Conservation (phyloP, 2,113 vertebrate species). For the Isurus oxyrinchus region DNA sequence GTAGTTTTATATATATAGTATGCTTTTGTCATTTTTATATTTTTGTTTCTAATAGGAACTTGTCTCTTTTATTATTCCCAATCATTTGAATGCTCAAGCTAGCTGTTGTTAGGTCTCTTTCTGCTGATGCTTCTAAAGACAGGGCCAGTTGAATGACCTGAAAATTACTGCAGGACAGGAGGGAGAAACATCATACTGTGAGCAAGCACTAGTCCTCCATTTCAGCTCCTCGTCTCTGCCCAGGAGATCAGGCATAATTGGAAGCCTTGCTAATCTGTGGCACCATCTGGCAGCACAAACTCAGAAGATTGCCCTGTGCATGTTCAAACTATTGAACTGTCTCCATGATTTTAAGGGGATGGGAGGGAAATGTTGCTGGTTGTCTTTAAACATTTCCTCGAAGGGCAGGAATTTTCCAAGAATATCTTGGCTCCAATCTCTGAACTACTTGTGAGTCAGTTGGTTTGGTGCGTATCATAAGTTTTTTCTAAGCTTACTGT, state of each 20-base stretch:
- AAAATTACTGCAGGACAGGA: not conserved
- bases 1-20: not conserved
- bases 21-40: not conserved
- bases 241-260: not conserved
- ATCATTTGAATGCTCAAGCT: not conserved
- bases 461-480: not conserved
- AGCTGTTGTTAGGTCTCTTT: not conserved
- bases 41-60: not conserved
- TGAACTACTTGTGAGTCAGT: not conserved
- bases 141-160: not conserved
- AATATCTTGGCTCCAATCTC: not conserved
- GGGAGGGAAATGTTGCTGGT: not conserved
- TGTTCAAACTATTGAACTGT: not conserved
- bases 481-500: not conserved
- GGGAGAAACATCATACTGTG: not conserved
- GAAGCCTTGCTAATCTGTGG: not conserved
- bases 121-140: not conserved
- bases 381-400: not conserved
- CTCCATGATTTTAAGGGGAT: not conserved
- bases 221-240: not conserved
- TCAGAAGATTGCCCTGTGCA: not conserved
- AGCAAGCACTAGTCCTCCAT: not conserved
- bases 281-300: not conserved
- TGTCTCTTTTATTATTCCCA: not conserved
- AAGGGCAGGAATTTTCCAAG: not conserved